Evolutionary conservation across 2,113 vertebrate genomes (phyloP), one percentile per base, ranked within the genome.

Genomic region (Cariama cristata): DNA sequence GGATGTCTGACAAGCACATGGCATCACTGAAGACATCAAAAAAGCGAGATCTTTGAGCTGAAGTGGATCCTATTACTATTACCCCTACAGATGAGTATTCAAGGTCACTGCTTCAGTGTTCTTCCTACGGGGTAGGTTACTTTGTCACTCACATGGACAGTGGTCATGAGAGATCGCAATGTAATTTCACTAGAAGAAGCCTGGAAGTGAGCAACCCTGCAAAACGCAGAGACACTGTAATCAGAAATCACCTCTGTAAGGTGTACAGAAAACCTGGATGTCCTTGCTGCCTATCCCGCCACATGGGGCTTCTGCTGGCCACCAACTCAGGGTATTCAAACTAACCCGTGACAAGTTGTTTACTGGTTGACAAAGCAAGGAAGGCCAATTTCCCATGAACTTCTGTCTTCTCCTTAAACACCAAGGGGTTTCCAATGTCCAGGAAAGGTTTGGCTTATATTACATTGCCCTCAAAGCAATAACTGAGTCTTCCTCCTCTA

Each of bases 71-170:
- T 44, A 52, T 8, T 23, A 9, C 40, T 55, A 5, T 16, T 49
- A 32, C 21, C 47, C 35, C 49, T 13, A 16, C 27, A 55, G 12
- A 67, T 10, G 28, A 38, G 59, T 22, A 42, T 32, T 32, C n/a
- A 49, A 14, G 17, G n/a, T 55, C n/a, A 50, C 47, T 35, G 27
- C 18, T 28, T 35, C 47, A 11, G 24, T 20, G 53, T 44, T 42
- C 42, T 17, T 44, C 22, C 69, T 27, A 14, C 1, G 1, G 53
- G n/a, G 10, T 6, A 33, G 9, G 7, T 14, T 26, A 35, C 38
- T 44, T 23, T 2, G 11, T 26, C 66, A 42, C 20, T 88, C 8
- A 0, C 3, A 13, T 2, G 2, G 30, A 44, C 47, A 13, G 23
- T 0, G 42, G 14, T 12, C 45, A 42, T n/a, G 59, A 58, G 38